phyloP scores from a whole-genome alignment of 2,888 invertebrate genomes.

The Ophion ventricosus region DNA sequence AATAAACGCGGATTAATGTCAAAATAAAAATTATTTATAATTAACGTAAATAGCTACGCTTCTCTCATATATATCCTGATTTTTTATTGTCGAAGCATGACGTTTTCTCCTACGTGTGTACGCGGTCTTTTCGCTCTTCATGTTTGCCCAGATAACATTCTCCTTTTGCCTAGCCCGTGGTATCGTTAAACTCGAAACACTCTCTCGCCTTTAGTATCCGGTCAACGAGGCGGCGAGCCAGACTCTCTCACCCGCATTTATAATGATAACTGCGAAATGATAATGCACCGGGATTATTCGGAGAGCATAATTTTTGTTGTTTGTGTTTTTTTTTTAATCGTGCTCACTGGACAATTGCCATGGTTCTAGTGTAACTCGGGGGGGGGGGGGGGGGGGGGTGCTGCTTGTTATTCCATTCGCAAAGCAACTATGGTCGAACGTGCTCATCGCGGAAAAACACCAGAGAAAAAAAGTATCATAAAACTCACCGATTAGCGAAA shows the following conservation, averaged over 20 bases:
- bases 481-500: neutral
- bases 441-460: slow-evolving; percentile 17
- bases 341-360: slow-evolving; percentile 23
- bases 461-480: neutral
- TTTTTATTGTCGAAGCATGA: neutral
- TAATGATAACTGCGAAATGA: slow-evolving; percentile 20
- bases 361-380: neutral
- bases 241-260: slow-evolving; percentile 6
- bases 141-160: slow-evolving; percentile 22
- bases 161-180: slow-evolving; percentile 6
- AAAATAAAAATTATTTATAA: no score
- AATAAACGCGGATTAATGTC: no score
- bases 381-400: no score
- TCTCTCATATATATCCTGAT: neutral
- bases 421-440: slow-evolving; percentile 10
- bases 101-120: neutral
- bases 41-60: neutral
- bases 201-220: slow-evolving; percentile 23
- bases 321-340: slow-evolving; percentile 23
- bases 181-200: slow-evolving; percentile 7
- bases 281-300: slow-evolving; percentile 44
- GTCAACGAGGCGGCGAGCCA: slow-evolving; percentile 33
- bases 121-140: neutral
- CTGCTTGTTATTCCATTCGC: slow-evolving; percentile 44
- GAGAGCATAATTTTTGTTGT: slow-evolving; percentile 22